phyloP scores from a whole-genome alignment of 2,888 invertebrate species.

The Chrysolina oricalcia region DNA sequence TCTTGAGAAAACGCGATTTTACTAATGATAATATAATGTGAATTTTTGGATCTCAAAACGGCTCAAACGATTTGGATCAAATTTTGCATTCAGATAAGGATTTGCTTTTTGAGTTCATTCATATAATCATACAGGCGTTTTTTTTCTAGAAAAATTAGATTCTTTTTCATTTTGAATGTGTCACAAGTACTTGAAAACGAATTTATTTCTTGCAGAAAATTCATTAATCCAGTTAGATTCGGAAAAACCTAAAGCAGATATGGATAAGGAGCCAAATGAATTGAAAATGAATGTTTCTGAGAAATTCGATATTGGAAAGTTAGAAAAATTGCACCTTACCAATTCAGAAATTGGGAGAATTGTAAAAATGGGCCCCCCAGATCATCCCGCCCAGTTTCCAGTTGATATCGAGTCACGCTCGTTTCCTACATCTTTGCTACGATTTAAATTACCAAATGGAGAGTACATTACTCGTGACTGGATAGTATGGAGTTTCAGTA shows the following conservation, averaged over 20 bases:
- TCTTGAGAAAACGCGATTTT: not conserved
- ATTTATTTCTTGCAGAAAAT: slow-evolving; percentile 3
- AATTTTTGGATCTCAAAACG: too few relatives aligned
- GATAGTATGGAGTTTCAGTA: slow-evolving; percentile 4
- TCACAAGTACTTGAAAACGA: slow-evolving; percentile 2
- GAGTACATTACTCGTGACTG: slow-evolving; percentile 5
- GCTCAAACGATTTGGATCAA: too few relatives aligned
- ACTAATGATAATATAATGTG: not conserved
- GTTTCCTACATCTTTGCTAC: slow-evolving; percentile 1
- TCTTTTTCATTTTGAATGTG: slow-evolving; percentile 7
- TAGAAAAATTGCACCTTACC: slow-evolving; percentile 9
- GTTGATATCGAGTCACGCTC: slow-evolving; percentile 6
- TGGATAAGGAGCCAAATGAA: slow-evolving; percentile 9
- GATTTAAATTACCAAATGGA: slow-evolving; percentile 4
- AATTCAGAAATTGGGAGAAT: slow-evolving; percentile 7
- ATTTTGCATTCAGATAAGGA: slow-evolving; percentile 1
- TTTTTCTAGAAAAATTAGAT: not conserved
- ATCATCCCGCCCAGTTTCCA: slow-evolving; percentile 9
- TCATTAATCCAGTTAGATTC: not conserved
- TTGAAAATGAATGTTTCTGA: slow-evolving; percentile 3
- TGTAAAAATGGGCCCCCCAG: slow-evolving; percentile 9
- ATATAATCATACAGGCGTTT: slow-evolving; percentile 1
- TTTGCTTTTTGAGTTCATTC: not conserved
- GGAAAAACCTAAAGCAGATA: slow-evolving; percentile 8
- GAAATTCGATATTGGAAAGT: slow-evolving; percentile 8